A percentile compares a stretch with the other conserved stretches of the same genome.
Conservation (phyloP, 2,888 invertebrate genomes). For the Zygogramma bicolorata region DNA sequence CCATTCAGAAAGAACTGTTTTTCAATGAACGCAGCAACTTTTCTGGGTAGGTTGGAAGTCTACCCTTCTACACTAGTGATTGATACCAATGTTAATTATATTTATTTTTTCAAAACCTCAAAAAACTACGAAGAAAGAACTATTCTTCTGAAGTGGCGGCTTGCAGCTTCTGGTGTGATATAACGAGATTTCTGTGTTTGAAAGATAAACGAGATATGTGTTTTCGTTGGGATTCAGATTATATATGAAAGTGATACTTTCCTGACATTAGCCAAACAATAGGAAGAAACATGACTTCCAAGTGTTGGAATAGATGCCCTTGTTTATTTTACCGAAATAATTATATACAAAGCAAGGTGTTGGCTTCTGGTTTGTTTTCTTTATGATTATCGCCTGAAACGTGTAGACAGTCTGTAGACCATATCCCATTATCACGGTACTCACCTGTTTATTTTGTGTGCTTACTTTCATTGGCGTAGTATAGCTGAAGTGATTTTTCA, state of each 20-base stretch:
- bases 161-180: too few relatives aligned
- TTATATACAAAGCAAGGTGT: slow-evolving; percentile 36
- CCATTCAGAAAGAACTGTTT: too few relatives aligned
- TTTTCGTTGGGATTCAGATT: neutral
- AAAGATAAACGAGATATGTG: neutral
- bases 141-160: too few relatives aligned
- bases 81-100: too few relatives aligned
- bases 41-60: too few relatives aligned
- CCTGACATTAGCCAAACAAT: slow-evolving; percentile 14
- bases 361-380: slow-evolving; percentile 24
- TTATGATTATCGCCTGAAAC: slow-evolving; percentile 21
- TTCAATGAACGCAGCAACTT: too few relatives aligned
- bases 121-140: too few relatives aligned
- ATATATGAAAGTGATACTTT: slow-evolving; percentile 3
- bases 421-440: neutral
- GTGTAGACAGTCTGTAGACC: slow-evolving; percentile 6
- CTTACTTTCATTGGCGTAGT: neutral
- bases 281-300: slow-evolving; percentile 14
- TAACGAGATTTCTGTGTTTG: neutral
- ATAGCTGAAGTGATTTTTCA: neutral
- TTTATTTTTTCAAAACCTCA: too few relatives aligned
- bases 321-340: slow-evolving; percentile 32
- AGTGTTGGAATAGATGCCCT: slow-evolving; percentile 1
- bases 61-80: too few relatives aligned
- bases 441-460: neutral